Evolutionary conservation across 2,797 vertebrate genomes (phyloP), one percentile per base, ranked within the genome.

Genomic region (Sebastes vulpes): DNA sequence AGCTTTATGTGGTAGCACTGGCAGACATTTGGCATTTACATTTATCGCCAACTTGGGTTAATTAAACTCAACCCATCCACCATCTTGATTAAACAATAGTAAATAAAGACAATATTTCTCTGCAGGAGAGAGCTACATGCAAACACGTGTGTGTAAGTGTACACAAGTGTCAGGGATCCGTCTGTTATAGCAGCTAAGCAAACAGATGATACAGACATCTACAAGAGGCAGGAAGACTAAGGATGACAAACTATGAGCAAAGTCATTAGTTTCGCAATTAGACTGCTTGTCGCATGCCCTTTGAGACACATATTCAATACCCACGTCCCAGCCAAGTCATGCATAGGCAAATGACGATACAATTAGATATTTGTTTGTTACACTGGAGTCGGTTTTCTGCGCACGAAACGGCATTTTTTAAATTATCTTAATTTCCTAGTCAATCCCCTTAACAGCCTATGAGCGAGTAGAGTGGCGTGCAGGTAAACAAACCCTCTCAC

Each of bases 21-120:
- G 83, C 83, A 83, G 92, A 91, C 88, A 72, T 92, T 95, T 95
- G 94, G 92, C 93, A 94, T 95, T 95, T 94, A 88, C 93, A 93
- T 94, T 93, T 89, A 93, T 94, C 61, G 75, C 83, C 77, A 76
- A 64, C 74, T 76, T 63, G 88, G 95, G 93, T 95, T 96, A 95
- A 96, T 96, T 95, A 95, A 91, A 90, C 81, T 84, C 80, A 88
- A 91, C 88, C 94, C 88, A 72, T 88, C 87, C 87, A 79, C 88
- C 84, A 81, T 91, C 87, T 91, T 92, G 88, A 95, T 95, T 93
- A 92, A 88, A 92, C 84, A 92, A 93, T 80, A 82, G 92, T 93
- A 94, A 96, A 95, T 93, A 96, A 93, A 85, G 80, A 79, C 75
- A 72, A 78, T 90, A 81, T 91, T 92, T 93, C 82, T 85, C 76